Conservation (phyloP, 2,888 invertebrate genomes). For the Scaeva pyrastri region DNA sequence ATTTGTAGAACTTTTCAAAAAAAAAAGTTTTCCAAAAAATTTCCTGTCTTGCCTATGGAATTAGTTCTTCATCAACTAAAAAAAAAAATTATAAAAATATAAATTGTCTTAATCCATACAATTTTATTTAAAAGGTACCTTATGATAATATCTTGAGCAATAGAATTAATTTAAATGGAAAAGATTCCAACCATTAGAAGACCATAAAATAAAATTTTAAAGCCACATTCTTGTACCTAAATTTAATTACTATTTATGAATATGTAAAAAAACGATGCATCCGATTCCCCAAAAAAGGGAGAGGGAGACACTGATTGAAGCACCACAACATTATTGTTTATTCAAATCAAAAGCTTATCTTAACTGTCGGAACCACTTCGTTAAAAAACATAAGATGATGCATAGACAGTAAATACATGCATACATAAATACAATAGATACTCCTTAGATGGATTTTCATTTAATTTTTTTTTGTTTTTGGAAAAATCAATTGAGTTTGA, state of each 20-base stretch:
- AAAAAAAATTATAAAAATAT: no score
- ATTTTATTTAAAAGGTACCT: no score
- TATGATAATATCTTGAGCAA: background rate
- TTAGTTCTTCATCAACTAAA: no score
- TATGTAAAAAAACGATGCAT: no score
- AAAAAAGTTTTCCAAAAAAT: no score
- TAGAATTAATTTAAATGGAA: slow-evolving; percentile 19
- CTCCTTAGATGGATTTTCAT: slow-evolving; percentile 59
- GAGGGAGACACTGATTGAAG: background rate
- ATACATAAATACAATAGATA: slow-evolving; percentile 45
- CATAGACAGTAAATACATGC: background rate
- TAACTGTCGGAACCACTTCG: slow-evolving; percentile 66
- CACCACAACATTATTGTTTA: background rate
- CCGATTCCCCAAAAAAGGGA: background rate
- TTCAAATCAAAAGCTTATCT: slow-evolving; percentile 52
- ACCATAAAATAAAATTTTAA: background rate
- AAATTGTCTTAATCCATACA: no score
- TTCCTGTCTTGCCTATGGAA: no score
- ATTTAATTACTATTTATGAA: no score
- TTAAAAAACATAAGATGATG: slow-evolving; percentile 58
- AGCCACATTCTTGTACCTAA: no score
- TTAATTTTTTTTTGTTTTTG: slow-evolving; percentile 45
- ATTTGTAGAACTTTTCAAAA: no score
- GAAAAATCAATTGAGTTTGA: slow-evolving; percentile 10
- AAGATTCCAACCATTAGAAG: background rate